These are phyloP conservation scores for Spheniscus humboldti DNA, from an alignment of 2,797 vertebrate genomes.

Conservation along the genomic window DNA sequence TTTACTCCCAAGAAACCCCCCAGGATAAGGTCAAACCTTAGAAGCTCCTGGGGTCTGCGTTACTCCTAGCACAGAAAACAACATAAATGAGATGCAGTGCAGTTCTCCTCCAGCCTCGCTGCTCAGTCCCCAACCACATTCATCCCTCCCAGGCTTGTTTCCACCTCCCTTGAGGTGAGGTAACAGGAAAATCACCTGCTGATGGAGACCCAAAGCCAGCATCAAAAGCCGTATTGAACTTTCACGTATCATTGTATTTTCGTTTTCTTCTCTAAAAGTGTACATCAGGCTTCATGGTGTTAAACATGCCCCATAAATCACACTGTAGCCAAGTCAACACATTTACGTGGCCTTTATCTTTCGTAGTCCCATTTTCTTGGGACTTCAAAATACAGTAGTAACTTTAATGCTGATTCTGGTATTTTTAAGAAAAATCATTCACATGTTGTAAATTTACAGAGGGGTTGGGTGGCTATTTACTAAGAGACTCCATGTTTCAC, in stretches of 20 bases:
- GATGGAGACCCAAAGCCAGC: not conserved
- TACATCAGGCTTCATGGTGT: not conserved
- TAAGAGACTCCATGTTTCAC: not conserved
- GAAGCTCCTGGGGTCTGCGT: not conserved
- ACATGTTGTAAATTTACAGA: not conserved
- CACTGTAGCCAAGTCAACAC: not conserved
- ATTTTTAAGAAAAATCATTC: not conserved
- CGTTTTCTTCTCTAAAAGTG: not conserved
- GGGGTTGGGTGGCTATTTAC: not conserved
- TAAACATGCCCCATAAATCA: not conserved
- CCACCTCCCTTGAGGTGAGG: not conserved
- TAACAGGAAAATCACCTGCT: not conserved
- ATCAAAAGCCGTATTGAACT: not conserved
- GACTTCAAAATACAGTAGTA: not conserved
- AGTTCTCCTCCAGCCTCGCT: not conserved
- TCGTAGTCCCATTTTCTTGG: not conserved
- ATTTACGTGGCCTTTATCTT: not conserved
- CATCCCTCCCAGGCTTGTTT: not conserved
- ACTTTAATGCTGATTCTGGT: not conserved
- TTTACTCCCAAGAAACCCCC: not conserved
- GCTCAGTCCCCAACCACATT: not conserved
- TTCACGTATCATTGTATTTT: not conserved
- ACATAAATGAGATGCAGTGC: not conserved
- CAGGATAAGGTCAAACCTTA: not conserved
- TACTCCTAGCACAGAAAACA: not conserved